Evolutionary conservation across 2,797 vertebrate genomes (phyloP).

Genomic region (Lophius americanus): DNA sequence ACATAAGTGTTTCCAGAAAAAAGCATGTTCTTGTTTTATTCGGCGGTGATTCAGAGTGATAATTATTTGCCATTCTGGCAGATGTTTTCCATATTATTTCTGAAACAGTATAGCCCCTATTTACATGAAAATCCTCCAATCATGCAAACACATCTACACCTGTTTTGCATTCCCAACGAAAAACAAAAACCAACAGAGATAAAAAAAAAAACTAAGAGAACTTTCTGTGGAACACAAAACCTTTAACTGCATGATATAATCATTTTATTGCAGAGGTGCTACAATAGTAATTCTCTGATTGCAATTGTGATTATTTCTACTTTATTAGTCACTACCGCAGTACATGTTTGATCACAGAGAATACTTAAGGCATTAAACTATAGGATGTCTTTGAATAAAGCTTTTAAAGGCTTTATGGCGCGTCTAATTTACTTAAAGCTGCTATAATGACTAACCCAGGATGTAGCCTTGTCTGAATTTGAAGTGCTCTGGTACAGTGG

Average conservation of each 20-base stretch:
- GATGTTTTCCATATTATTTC: slow-evolving; percentile 43
- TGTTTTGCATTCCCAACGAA: slow-evolving; percentile 46
- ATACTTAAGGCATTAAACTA: slow-evolving; percentile 64
- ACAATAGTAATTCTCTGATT: slow-evolving; percentile 18
- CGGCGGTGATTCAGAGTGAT: slow-evolving; percentile 25
- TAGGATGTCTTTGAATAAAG: slow-evolving; percentile 61
- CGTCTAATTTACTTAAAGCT: slow-evolving; percentile 78
- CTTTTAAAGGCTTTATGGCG: slow-evolving; percentile 69
- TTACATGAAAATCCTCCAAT: slow-evolving; percentile 35
- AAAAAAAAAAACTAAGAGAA: slow-evolving; percentile 15
- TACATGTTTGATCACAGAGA: slow-evolving; percentile 24
- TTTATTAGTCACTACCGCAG: slow-evolving; percentile 11
- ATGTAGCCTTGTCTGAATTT: slow-evolving; percentile 43
- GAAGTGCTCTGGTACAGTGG: slow-evolving; percentile 61
- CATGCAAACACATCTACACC: slow-evolving; percentile 47
- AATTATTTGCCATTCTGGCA: slow-evolving; percentile 38
- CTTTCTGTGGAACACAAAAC: neutral
- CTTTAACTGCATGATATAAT: neutral
- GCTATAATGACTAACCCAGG: slow-evolving; percentile 59
- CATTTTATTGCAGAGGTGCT: slow-evolving; percentile 1
- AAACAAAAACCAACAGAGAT: slow-evolving; percentile 2
- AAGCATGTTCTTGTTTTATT: slow-evolving; percentile 27
- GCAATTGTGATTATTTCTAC: neutral
- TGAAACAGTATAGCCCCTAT: slow-evolving; percentile 28
- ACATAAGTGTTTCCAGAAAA: slow-evolving; percentile 25